These are phyloP conservation scores for Neostethus bicornis DNA, from an alignment of 2,797 vertebrate genomes.

Conservation along the genomic window DNA sequence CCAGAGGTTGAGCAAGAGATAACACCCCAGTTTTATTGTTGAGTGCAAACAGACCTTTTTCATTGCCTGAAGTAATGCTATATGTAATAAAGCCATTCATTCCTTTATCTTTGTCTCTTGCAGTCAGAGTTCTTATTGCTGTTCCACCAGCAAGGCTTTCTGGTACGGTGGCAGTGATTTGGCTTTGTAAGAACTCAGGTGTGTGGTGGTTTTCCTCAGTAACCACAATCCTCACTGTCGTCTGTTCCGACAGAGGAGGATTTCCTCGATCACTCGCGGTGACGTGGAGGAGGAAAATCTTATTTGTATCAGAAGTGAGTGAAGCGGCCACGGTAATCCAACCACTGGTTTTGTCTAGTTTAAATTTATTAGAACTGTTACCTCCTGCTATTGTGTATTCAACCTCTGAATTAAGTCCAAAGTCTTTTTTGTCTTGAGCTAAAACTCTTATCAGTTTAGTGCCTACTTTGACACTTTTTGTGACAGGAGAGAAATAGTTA, in stretches of 20 bases:
- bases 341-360: constrained; percentile 87
- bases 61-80: constrained; percentile 89
- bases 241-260: constrained; percentile 86
- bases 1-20: constrained; percentile 84
- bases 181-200: constrained; percentile 96
- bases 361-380: constrained; percentile 87
- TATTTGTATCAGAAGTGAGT: constrained; percentile 86
- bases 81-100: constrained; percentile 93
- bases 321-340: constrained; percentile 92
- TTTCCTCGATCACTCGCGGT: constrained; percentile 92
- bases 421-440: constrained; percentile 92
- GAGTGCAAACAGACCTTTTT: constrained; percentile 85
- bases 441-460: constrained; percentile 88
- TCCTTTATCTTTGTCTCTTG: constrained; percentile 93
- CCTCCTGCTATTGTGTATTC: constrained; percentile 87
- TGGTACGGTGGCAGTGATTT: constrained; percentile 85
- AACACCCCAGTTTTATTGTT: constrained; percentile 89
- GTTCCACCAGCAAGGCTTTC: constrained; percentile 92
- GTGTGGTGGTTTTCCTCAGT: constrained; percentile 98
- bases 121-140: constrained; percentile 87
- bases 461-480: constrained; percentile 91
- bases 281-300: constrained; percentile 84
- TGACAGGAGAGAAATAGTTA: constrained; percentile 92
- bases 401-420: constrained; percentile 93
- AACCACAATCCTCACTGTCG: constrained; percentile 84